phyloP scores from a whole-genome alignment of 2,113 vertebrate species.

The Sylvietta virens region DNA sequence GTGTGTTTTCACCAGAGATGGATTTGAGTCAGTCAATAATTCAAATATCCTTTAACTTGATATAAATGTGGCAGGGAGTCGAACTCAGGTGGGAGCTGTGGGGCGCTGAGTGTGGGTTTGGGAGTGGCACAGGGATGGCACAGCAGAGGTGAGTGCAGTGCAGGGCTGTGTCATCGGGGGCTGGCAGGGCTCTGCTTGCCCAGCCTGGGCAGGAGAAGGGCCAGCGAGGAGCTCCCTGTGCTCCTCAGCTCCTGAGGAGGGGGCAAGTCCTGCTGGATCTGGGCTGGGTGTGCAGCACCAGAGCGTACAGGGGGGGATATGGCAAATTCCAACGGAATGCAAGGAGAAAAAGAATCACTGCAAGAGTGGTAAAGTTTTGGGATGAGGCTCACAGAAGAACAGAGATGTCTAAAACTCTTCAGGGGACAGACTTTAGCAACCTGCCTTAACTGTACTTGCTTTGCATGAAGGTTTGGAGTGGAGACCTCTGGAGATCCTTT shows the following conservation, averaged over 20 bases:
- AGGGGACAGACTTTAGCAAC: no score
- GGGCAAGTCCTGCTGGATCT: not conserved
- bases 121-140: rapidly evolving
- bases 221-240: not conserved
- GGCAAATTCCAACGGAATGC: not conserved
- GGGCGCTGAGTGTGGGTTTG: not conserved
- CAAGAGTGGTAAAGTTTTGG: not conserved
- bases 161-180: no score
- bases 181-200: not conserved
- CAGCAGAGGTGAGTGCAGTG: rapidly evolving
- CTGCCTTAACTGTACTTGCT: not conserved
- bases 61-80: not conserved
- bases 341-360: not conserved
- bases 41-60: not conserved
- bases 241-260: not conserved
- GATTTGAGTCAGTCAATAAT: not conserved
- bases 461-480: not conserved
- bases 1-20: not conserved
- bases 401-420: not conserved
- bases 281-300: not conserved
- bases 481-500: not conserved
- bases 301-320: not conserved
- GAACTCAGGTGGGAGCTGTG: not conserved
- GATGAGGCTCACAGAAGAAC: not conserved
- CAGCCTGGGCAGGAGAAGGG: not conserved